Evolutionary conservation across 2,888 invertebrate genomes (phyloP).

Genomic region (Cistogaster globosa): DNA sequence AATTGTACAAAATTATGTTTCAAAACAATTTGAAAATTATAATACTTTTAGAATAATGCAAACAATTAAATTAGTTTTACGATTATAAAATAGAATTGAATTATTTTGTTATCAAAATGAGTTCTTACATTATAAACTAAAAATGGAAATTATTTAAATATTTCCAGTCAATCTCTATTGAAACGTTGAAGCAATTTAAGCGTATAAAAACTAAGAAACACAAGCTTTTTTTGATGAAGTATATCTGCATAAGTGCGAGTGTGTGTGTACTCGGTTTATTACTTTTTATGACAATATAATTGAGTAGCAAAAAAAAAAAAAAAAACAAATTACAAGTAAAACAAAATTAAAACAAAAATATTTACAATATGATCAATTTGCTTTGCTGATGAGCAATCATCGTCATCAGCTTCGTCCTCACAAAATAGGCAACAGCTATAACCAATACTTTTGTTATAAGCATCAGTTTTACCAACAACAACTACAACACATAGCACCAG

Average conservation of each 20-base stretch:
- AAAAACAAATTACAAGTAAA: slow-evolving; percentile 22
- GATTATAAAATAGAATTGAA: no score
- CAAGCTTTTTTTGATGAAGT: not conserved
- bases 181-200: not conserved
- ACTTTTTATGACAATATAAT: slow-evolving; percentile 61
- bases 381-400: slow-evolving; percentile 36
- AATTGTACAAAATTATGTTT: no score
- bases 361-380: slow-evolving; percentile 66
- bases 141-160: no score
- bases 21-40: no score
- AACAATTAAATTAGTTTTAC: no score
- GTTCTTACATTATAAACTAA: not conserved
- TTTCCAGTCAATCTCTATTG: no score
- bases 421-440: no score
- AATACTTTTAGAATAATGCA: no score
- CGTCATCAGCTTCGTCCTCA: not conserved
- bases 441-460: slow-evolving; percentile 34
- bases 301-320: no score
- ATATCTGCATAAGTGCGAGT: not conserved
- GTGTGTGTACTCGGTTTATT: slow-evolving; percentile 29
- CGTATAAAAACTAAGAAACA: not conserved
- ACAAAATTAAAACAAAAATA: slow-evolving; percentile 42
- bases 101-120: no score
- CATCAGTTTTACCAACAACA: slow-evolving; percentile 4
- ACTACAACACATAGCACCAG: not conserved